A percentile compares a stretch with the other conserved stretches of the same genome.
phyloP scores from a whole-genome alignment of 2,113 vertebrate genomes.

The Pimephales promelas region DNA sequence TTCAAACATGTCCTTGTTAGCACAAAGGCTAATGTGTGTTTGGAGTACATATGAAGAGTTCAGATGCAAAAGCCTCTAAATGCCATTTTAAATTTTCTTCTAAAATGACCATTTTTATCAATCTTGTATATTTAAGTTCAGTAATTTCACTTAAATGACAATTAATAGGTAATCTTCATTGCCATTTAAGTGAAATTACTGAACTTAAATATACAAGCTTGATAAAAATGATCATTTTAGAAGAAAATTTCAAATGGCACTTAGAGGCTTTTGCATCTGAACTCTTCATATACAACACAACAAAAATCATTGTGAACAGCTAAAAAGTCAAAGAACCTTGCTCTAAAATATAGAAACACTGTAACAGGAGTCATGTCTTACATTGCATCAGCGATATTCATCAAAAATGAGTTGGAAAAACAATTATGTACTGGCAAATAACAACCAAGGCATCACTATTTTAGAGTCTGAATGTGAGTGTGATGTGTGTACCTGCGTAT shows the following conservation, averaged over 20 bases:
- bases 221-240: no score
- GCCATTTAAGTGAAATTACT: no score
- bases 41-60: not conserved
- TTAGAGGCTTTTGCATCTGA: no score
- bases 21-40: not conserved
- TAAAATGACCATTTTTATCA: no score
- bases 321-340: not conserved
- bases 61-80: no score
- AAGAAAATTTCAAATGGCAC: no score
- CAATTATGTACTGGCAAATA: not conserved
- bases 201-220: no score
- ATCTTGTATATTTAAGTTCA: no score
- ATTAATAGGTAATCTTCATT: no score
- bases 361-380: not conserved
- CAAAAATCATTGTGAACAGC: not conserved
- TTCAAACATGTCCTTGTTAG: not conserved
- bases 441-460: not conserved
- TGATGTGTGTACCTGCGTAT: not conserved
- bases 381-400: not conserved
- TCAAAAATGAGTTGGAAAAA: not conserved
- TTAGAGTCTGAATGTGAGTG: not conserved
- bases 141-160: no score
- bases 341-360: not conserved
- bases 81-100: no score
- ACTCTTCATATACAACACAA: no score